phyloP scores from a whole-genome alignment of 2,797 vertebrate species.

The Centropyge bicolor region DNA sequence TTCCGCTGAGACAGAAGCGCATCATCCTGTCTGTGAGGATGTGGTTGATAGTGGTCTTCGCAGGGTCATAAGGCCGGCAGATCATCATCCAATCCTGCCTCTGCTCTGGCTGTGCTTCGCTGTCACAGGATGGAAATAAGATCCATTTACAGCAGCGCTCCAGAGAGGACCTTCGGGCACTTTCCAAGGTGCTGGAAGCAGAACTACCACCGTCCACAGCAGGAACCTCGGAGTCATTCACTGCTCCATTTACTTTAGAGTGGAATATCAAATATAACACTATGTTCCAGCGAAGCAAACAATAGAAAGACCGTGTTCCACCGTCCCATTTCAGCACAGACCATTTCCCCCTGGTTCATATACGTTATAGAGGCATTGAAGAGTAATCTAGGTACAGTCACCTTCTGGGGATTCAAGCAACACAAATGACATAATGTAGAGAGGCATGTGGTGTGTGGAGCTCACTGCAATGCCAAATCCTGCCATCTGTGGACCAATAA shows the following conservation, averaged over 20 bases:
- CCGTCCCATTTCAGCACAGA: conserved; percentile 59
- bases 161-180: conserved; percentile 63
- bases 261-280: conserved; percentile 75
- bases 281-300: conserved; percentile 66
- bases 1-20: neutral
- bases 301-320: conserved; percentile 45
- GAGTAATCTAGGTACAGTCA: conserved; percentile 51
- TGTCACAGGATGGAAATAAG: conserved; percentile 70
- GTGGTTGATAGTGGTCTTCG: conserved; percentile 13
- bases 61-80: conserved; percentile 51
- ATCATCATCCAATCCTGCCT: conserved; percentile 26
- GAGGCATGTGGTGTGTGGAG: conserved; percentile 29
- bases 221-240: conserved; percentile 67
- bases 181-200: conserved; percentile 59
- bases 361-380: conserved; percentile 45
- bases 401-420: conserved; percentile 52
- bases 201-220: conserved; percentile 63
- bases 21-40: conserved; percentile 22
- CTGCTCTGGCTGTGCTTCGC: conserved; percentile 40
- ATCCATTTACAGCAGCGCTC: conserved; percentile 70
- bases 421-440: conserved; percentile 40
- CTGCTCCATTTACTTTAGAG: conserved; percentile 81
- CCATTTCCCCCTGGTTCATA: conserved; percentile 58
- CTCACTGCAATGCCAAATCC: conserved; percentile 47
- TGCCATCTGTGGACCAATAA: conserved; percentile 58